These are phyloP conservation scores for Brienomyrus brachyistius DNA, from an alignment of 2,113 vertebrate genomes.

Conservation along the genomic window DNA sequence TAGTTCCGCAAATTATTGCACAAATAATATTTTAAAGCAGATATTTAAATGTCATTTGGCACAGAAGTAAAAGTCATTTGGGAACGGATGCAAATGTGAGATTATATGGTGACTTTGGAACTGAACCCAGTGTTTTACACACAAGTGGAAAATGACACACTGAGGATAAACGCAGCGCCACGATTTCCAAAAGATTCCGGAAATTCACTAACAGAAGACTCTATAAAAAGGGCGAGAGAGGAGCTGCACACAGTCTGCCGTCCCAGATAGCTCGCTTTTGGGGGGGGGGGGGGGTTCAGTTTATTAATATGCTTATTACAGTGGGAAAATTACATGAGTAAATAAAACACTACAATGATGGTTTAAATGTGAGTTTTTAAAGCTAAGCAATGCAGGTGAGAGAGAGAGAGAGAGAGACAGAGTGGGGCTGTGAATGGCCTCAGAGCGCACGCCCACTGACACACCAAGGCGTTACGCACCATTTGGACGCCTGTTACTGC, in stretches of 20 bases:
- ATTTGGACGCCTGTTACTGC: neutral
- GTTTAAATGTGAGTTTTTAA: neutral
- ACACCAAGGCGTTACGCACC: neutral
- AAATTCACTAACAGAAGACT: neutral
- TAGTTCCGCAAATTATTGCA: neutral
- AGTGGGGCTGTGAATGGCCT: neutral
- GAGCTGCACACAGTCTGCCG: neutral
- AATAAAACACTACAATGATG: neutral
- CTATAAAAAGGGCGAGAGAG: neutral
- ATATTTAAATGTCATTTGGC: neutral
- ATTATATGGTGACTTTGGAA: neutral
- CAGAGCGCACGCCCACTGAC: neutral
- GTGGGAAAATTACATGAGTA: neutral
- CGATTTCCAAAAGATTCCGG: neutral
- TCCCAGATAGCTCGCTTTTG: neutral
- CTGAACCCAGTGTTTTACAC: neutral
- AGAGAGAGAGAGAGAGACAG: neutral
- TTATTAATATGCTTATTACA: neutral
- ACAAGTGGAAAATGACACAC: neutral
- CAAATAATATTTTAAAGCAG: neutral
- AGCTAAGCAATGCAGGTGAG: neutral
- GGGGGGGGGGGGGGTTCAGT: neutral
- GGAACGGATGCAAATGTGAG: neutral
- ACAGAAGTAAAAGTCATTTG: neutral
- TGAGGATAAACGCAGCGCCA: no score